phyloP scores from a whole-genome alignment of 2,797 vertebrate species.

The Erithacus rubecula region DNA sequence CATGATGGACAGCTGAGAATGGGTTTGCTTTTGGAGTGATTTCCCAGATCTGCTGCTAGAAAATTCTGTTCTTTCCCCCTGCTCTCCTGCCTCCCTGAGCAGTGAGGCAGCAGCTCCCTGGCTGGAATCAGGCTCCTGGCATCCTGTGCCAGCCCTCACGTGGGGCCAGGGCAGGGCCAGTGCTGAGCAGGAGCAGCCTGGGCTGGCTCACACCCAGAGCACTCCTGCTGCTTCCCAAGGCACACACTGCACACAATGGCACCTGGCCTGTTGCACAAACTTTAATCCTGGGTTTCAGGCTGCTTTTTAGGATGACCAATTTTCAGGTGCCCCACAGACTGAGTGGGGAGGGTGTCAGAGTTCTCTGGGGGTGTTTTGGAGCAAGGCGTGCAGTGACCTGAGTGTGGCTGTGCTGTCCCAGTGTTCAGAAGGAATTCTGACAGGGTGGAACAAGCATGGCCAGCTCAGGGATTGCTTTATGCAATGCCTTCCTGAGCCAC shows the following conservation, averaged over 20 bases:
- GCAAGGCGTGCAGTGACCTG: background rate
- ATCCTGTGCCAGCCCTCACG: background rate
- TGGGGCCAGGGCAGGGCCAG: background rate
- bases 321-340: background rate
- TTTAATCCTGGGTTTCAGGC: background rate
- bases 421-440: background rate
- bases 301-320: background rate
- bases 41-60: background rate
- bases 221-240: background rate
- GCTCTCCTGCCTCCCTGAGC: background rate
- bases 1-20: background rate
- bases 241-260: background rate
- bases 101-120: background rate
- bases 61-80: background rate
- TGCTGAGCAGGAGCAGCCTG: background rate
- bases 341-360: background rate
- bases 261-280: background rate
- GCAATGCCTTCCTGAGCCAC: background rate
- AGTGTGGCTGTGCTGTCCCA: background rate
- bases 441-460: background rate
- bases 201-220: background rate
- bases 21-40: background rate
- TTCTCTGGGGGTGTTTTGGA: background rate
- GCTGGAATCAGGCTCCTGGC: background rate
- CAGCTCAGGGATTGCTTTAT: background rate